Conservation (phyloP, 53 echinoderm and acorn worm species). For the Astropecten irregularis region DNA sequence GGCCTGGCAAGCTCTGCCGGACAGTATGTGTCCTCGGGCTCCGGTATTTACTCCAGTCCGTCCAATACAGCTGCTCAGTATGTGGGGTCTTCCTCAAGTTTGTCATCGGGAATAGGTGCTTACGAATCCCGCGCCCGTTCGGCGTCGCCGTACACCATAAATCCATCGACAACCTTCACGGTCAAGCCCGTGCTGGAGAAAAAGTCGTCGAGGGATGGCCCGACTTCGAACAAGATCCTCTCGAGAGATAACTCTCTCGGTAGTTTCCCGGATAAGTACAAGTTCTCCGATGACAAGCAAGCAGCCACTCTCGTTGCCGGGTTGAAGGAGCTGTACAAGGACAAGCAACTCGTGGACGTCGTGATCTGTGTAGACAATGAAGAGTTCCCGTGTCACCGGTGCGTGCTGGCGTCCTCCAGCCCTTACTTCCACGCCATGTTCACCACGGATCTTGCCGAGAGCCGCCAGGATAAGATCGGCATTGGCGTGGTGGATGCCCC, state of each 20-base stretch:
- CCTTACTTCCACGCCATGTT: slow-evolving; percentile 77
- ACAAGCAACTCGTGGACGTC: slow-evolving; percentile 75
- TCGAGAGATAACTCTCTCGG: slow-evolving; percentile 61
- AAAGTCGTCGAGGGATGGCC: slow-evolving; percentile 20
- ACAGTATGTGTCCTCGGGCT: slow-evolving; percentile 16
- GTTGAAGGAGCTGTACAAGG: slow-evolving; percentile 77
- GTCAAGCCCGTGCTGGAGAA: slow-evolving; percentile 44
- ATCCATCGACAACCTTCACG: slow-evolving; percentile 21
- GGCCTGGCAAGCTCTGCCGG: slow-evolving; percentile 21
- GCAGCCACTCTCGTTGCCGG: slow-evolving; percentile 67
- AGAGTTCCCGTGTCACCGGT: slow-evolving; percentile 90
- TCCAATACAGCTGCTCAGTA: slow-evolving; percentile 16
- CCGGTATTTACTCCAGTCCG: slow-evolving; percentile 13
- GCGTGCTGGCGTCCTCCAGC: slow-evolving; percentile 63
- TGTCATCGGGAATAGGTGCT: not conserved
- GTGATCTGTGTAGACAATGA: slow-evolving; percentile 78
- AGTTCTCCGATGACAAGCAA: slow-evolving; percentile 83
- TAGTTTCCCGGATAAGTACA: slow-evolving; percentile 88
- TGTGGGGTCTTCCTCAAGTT: not conserved
- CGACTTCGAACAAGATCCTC: slow-evolving; percentile 13
- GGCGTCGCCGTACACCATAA: slow-evolving; percentile 32
- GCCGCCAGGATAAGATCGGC: slow-evolving; percentile 68
- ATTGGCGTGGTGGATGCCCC: slow-evolving; percentile 90
- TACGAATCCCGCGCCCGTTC: slow-evolving; percentile 27
- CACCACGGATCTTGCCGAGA: slow-evolving; percentile 61